Evolutionary conservation across 1,140 invertebrate genomes (phyloP).

Genomic region (Trichogramma pretiosum): DNA sequence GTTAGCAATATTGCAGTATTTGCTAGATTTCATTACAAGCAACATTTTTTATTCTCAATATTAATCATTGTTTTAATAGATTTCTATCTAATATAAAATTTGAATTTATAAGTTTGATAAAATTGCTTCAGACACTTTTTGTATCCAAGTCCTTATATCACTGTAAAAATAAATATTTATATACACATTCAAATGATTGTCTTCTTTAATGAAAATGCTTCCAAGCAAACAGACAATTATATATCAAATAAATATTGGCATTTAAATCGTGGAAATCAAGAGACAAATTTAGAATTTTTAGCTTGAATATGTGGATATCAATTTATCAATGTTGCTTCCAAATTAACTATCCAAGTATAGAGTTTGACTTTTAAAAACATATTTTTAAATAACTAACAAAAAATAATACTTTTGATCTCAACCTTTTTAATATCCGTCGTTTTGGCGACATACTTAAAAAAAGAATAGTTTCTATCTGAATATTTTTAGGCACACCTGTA

Average conservation of each 20-base stretch:
- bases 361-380: no score
- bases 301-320: no score
- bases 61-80: no score
- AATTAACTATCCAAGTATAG: no score
- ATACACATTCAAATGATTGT: conserved; percentile 31
- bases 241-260: no score
- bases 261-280: no score
- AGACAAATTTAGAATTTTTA: no score
- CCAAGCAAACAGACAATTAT: no score
- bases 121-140: conserved; percentile 22
- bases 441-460: no score
- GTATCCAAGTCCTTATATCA: conserved; percentile 31
- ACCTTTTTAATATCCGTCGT: conserved; percentile 6
- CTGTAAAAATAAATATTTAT: conserved; percentile 40
- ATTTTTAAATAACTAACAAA: no score
- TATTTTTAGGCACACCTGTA: conserved; percentile 34
- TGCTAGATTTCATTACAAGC: conserved; percentile 6
- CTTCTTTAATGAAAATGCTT: conserved; percentile 13
- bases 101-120: conserved; percentile 2
- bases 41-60: conserved; percentile 8
- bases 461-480: conserved; percentile 15
- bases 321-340: no score
- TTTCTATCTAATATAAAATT: no score
- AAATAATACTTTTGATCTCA: conserved; percentile 2
- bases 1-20: conserved; percentile 16